Conservation (phyloP, 2,888 invertebrate genomes). For the Limnephilus marmoratus region DNA sequence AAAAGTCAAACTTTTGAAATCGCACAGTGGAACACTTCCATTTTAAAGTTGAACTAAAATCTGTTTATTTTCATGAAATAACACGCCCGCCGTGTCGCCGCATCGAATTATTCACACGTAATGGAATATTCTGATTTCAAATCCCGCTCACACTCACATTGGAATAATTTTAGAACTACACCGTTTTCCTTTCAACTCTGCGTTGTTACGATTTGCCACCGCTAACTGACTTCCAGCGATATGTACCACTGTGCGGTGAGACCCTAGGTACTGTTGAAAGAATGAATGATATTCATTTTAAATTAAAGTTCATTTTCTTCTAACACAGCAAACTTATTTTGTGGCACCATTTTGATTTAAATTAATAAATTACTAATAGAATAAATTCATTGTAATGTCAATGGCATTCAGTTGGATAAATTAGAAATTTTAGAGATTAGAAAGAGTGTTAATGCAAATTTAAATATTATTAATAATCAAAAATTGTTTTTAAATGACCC, state of each 20-base stretch:
- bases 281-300: background rate
- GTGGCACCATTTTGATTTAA: too few species aligned
- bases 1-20: background rate
- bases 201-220: background rate
- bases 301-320: too few species aligned
- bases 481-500: too few species aligned
- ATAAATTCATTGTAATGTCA: too few species aligned
- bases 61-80: background rate
- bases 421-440: too few species aligned
- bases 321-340: too few species aligned
- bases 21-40: background rate
- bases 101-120: background rate
- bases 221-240: background rate
- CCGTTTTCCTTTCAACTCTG: background rate
- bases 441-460: too few species aligned
- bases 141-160: background rate
- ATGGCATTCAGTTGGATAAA: too few species aligned
- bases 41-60: background rate
- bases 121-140: constrained; percentile 2
- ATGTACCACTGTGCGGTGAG: background rate
- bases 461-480: too few species aligned
- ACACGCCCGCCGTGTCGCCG: background rate
- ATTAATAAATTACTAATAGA: too few species aligned
- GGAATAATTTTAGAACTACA: background rate
- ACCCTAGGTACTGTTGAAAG: background rate